A percentile compares a stretch with the other conserved stretches of the same genome.
phyloP scores from a whole-genome alignment of 2,888 invertebrate genomes.

The Caenorhabditis drosophilae region DNA sequence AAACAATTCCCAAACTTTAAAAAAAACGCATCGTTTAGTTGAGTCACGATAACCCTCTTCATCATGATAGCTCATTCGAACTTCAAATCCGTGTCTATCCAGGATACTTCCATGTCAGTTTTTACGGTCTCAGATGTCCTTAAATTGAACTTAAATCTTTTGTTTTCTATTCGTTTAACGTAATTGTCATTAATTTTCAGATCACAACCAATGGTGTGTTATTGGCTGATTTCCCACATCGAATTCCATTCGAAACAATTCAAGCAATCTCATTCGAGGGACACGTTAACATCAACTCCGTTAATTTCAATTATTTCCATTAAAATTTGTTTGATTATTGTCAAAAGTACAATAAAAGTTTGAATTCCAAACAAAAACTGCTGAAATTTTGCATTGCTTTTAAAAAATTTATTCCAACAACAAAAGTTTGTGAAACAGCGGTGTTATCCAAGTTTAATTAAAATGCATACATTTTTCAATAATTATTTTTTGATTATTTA shows the following conservation, averaged over 20 bases:
- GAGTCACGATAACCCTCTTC: slow-evolving; percentile 30
- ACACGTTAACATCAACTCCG: slow-evolving; percentile 24
- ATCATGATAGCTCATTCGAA: slow-evolving; percentile 34
- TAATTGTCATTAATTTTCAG: background rate
- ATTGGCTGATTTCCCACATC: slow-evolving; percentile 34
- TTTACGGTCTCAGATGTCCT: background rate
- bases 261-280: slow-evolving; percentile 27
- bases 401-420: too few species aligned
- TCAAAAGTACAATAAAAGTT: too few species aligned
- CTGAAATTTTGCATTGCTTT: too few species aligned
- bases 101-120: slow-evolving; percentile 26
- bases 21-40: too few species aligned
- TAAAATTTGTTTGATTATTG: slow-evolving; percentile 6
- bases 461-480: too few species aligned
- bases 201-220: slow-evolving; percentile 34
- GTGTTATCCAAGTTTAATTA: too few species aligned
- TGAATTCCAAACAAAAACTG: too few species aligned
- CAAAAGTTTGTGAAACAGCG: too few species aligned
- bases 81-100: slow-evolving; percentile 34
- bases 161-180: too few species aligned
- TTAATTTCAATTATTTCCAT: slow-evolving; percentile 20
- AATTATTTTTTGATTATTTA: too few species aligned
- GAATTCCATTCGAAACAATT: slow-evolving; percentile 26
- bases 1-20: too few species aligned
- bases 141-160: background rate